Evolutionary conservation across 2,113 vertebrate species (phyloP), one percentile per base, ranked within the genome.

Genomic region (Rhinoderma darwinii): DNA sequence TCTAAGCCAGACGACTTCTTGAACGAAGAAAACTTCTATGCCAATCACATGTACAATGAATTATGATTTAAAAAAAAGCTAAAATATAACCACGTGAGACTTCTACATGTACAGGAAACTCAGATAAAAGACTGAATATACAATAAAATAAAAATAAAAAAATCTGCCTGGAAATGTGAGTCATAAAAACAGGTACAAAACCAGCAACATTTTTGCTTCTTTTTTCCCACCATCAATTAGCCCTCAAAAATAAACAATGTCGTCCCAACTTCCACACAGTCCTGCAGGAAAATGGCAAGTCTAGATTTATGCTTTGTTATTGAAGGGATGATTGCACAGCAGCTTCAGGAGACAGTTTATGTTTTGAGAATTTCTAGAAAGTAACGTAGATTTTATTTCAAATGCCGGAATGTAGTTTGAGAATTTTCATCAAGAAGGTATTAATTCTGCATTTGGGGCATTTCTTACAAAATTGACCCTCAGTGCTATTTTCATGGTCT

Each of bases 211-310:
- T 81, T 51, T 79, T 54, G 32, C 20, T 54, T 32, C 54, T 37
- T 35, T 61, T 82, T 82, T 82, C 79, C 56, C 79, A 82, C 56
- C 79, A 82, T 82, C 37, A 82, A 82, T 82, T 61, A 82, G 59
- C 18, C 79, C 59, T 59, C 56, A 32, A 61, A 61, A 61, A 41
- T 82, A 82, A 82, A 82, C 79, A 82, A 17, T 82, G 79, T 82
- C 79, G 54, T 30, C 79, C 79, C 59, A 27, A 82, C 59, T 82
- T 82, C 79, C 79, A 82, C 35, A 39, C 56, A 41, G 56, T 66
- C 61, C 80, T 82, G 61, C 27, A 9, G n/a, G 54, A 66, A 66
- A 39, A 43, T 17, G 56, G 56, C 56, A 56, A 51, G n/a, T 27
- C n/a, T 43, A 82, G 59, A 82, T 82, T 82, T 66, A 82, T 68